Conservation (phyloP, 2,797 vertebrate genomes). For the Spizella passerina region DNA sequence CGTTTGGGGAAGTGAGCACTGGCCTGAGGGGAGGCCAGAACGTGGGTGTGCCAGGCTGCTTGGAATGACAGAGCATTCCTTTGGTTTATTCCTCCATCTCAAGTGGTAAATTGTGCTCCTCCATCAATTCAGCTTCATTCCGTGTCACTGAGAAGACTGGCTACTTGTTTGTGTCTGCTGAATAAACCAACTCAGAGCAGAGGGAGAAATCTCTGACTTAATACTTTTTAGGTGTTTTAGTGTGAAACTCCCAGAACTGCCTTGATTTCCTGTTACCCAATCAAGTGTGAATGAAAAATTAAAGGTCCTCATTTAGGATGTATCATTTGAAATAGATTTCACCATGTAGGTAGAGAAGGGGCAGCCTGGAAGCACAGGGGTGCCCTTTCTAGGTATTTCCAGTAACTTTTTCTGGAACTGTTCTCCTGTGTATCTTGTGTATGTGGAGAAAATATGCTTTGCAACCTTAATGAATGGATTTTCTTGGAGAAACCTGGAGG, state of each 20-base stretch:
- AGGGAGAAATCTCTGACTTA: neutral
- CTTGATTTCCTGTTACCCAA: neutral
- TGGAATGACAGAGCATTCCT: neutral
- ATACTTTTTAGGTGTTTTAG: neutral
- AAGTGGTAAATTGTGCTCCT: neutral
- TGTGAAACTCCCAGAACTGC: neutral
- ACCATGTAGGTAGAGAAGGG: neutral
- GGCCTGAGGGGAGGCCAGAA: neutral
- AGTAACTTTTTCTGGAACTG: neutral
- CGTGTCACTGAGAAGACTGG: slow-evolving; percentile 40
- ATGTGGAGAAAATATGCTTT: neutral
- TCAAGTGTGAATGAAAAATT: neutral
- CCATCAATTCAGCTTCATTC: neutral
- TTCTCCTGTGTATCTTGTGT: neutral
- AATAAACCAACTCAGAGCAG: slow-evolving; percentile 8
- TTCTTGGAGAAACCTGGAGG: slow-evolving; percentile 4
- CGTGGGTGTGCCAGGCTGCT: neutral
- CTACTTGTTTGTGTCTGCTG: slow-evolving; percentile 66
- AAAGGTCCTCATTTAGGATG: neutral
- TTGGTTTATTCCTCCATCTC: neutral
- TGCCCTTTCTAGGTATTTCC: neutral
- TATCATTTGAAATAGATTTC: neutral
- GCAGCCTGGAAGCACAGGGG: neutral
- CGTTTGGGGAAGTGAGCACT: neutral
- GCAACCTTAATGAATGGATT: neutral